A percentile compares a stretch with the other conserved stretches of the same genome.
Conservation (phyloP, 2,113 vertebrate species). For the Embiotoca jacksoni region DNA sequence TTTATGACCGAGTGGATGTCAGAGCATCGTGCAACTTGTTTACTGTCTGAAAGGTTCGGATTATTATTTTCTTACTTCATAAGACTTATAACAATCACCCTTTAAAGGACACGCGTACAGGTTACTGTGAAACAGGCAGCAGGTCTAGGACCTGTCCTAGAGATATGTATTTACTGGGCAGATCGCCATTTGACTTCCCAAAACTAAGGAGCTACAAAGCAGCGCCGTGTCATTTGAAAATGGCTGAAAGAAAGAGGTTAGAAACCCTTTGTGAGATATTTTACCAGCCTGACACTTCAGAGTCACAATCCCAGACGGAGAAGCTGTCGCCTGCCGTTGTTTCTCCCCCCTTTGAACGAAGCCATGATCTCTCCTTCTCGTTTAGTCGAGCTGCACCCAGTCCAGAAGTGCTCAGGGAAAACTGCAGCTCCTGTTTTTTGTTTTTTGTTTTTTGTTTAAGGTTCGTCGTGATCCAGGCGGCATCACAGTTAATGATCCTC, state of each 20-base stretch:
- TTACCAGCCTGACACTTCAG: background rate
- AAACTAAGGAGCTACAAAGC: constrained; percentile 6
- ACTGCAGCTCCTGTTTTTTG: constrained; percentile 67
- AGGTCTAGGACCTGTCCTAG: constrained; percentile 6
- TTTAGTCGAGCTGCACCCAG: constrained; percentile 68
- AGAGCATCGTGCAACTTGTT: constrained; percentile 58
- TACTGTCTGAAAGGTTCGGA: constrained; percentile 59
- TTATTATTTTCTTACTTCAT: constrained; percentile 73
- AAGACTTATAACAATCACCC: constrained; percentile 70
- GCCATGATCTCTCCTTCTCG: constrained; percentile 72
- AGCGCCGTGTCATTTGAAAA: constrained; percentile 4
- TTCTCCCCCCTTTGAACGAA: constrained; percentile 48
- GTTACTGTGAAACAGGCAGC: constrained; percentile 42
- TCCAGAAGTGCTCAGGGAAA: constrained; percentile 86
- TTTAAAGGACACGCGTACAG: constrained; percentile 60
- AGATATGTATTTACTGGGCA: constrained; percentile 19
- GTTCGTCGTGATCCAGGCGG: constrained; percentile 10
- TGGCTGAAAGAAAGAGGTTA: background rate
- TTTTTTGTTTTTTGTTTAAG: constrained; percentile 5
- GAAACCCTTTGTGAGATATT: too few relatives aligned
- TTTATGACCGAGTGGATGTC: constrained; percentile 57
- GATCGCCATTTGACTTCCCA: constrained; percentile 29
- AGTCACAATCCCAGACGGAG: constrained; percentile 39
- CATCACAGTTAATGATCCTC: constrained; percentile 40
- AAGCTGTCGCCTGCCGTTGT: constrained; percentile 14